phyloP scores from a whole-genome alignment of 2,113 vertebrate species.

The Anguilla rostrata region DNA sequence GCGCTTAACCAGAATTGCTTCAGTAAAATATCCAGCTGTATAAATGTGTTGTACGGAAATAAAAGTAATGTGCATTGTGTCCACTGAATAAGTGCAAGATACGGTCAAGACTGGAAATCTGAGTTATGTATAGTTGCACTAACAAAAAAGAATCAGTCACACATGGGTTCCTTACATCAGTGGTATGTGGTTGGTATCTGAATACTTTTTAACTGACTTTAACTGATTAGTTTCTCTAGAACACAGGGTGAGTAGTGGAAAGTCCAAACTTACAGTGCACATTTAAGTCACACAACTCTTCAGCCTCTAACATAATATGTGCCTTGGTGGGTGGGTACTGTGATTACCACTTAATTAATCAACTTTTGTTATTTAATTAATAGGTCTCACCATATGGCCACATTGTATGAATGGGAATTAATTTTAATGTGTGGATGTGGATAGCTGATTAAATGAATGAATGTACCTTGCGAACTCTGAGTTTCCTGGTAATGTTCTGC shows the following conservation, averaged over 20 bases:
- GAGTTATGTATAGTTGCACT: background rate
- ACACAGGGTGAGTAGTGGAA: background rate
- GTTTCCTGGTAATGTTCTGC: slow-evolving; percentile 83
- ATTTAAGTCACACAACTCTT: background rate
- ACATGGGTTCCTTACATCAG: background rate
- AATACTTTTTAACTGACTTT: background rate
- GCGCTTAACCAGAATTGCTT: too few species aligned
- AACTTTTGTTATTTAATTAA: background rate
- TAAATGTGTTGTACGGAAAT: too few species aligned
- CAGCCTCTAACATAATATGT: background rate
- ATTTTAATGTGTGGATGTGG: background rate
- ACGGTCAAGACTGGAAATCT: too few species aligned
- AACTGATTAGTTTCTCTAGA: background rate
- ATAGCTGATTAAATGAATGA: background rate
- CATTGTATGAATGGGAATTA: background rate
- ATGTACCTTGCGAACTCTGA: slow-evolving; percentile 79
- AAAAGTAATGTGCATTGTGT: too few species aligned
- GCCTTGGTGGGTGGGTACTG: background rate
- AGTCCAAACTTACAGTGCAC: too few species aligned
- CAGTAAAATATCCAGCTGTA: too few species aligned
- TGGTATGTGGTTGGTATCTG: too few species aligned
- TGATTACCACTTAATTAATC: background rate
- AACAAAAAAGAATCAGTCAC: background rate
- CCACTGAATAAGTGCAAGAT: too few species aligned
- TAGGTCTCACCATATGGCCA: background rate